Evolutionary conservation across 2,797 vertebrate genomes (phyloP).

Genomic region (Rhinoraja longicauda): DNA sequence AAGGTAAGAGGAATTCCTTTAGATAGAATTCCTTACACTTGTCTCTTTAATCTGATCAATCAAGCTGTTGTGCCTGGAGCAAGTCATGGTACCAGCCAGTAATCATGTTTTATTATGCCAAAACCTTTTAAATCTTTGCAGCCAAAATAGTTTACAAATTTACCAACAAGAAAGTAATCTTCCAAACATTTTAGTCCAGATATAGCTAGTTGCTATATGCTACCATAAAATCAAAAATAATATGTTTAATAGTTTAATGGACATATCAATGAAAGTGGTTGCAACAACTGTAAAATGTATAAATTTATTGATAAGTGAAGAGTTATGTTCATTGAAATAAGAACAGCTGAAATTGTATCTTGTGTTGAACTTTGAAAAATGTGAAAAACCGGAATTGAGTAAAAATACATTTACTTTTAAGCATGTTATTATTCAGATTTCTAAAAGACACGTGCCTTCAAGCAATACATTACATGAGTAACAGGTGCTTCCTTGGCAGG

Average conservation of each 20-base stretch:
- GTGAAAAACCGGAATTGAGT: not conserved
- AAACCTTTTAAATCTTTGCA: not conserved
- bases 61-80: not conserved
- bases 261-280: not conserved
- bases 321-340: not conserved
- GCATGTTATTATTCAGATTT: not conserved
- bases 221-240: not conserved
- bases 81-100: not conserved
- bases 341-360: not conserved
- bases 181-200: not conserved
- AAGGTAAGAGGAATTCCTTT: constrained; percentile 27
- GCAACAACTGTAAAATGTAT: not conserved
- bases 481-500: not conserved
- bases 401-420: not conserved
- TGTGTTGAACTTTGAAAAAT: not conserved
- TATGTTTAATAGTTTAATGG: not conserved
- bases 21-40: not conserved
- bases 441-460: not conserved
- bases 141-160: not conserved
- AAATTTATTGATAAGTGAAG: not conserved
- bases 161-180: not conserved
- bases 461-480: not conserved
- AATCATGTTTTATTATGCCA: not conserved
- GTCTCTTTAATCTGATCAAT: constrained; percentile 35
- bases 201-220: not conserved